Base-by-base conservation (phyloP, 2,113 vertebrate genomes). In the Tupaia chinensis region DNA sequence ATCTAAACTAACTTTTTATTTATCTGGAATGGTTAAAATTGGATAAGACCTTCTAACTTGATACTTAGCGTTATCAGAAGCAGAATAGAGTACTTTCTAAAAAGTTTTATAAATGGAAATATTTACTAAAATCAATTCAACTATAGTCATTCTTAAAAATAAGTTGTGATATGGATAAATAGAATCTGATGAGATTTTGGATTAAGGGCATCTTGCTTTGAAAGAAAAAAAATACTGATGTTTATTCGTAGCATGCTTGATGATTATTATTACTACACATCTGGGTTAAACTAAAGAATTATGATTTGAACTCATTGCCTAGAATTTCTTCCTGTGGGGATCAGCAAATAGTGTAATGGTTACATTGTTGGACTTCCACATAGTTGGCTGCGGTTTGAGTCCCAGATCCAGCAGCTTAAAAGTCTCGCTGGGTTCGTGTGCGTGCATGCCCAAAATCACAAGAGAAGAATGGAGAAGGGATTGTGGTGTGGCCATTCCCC, bases 221-320 rank as follows among this genome's bases (percentile, higher is more conserved):
- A 72, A 17, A 82, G 60, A 95, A 93, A 76, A 25, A 82, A 96
- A 87, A 12, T 53, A 65, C 20, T 16, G 2, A 61, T 82, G 3
- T 63, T 93, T 95, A 81, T 81, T 90, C 80, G 63, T 19, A 76
- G 54, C 69, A 69, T 87, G 95, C 44, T 44, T 44, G 74, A 10
- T 66, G n/a, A 58, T 63, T 87, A 77, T 87, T 92, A 22, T 80
- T 58, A 86, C 63, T n/a, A 34, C 22, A 77, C 0, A 66, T 7
- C 2, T 68, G 32, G 60, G 25, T 87, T 92, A 80, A 93, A 93
- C 73, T 19, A n/a, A 92, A 32, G 60, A 87, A 29, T 60, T 95
- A 68, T 60, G 3, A 54, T 79, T 53, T 88, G 16, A 1, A 44
- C 9, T 56, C 68, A 12, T 70, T 86, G 7, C 1, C 25, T 23